Evolutionary conservation across 2,113 vertebrate species (phyloP), one percentile per base, ranked within the genome.

Genomic region (chimpanzee (Pan troglodytes)): DNA sequence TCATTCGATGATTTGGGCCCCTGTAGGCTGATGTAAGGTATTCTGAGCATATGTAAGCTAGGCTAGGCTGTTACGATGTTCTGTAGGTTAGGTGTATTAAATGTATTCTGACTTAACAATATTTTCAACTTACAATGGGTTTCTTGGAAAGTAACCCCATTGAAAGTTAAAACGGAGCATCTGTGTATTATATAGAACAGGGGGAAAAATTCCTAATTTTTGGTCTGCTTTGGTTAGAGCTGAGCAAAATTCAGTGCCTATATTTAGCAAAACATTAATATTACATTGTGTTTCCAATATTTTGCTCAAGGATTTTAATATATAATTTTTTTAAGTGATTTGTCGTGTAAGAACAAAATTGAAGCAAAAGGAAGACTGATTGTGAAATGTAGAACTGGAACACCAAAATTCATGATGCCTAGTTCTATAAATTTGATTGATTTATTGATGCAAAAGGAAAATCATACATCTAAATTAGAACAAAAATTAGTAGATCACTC

Each of bases 261-360:
- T 3, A 52, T 80, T 97, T 87, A 67, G 43, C 14, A 88, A 90
- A 96, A 64, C 27, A 90, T 96, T 52, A 88, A 52, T 73, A 57
- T 88, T 50, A 32, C 23, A 38, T 57, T 94, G 27, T 87, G 57
- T 87, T 78, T 94, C 70, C 78, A 35, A 32, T 91, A 90, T 90
- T 89, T 76, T 93, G 30, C n/a, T 59, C n/a, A 35, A 48, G 25
- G 38, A 90, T 88, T 89, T 95, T 93, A 73, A 88, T 70, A 23
- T 64, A 40, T 59, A 73, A 50, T 45, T 4, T 90, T 38, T 95
- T 82, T 84, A 93, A 88, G 45, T 78, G 30, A 81, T 92, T 20
- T n/a, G 3, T 73, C 35, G 1, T 32, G 0, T 59, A 88, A 97
- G 40, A 18, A 80, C 70, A 92, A 79, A 92, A 67, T 27, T 4